Base-by-base conservation (phyloP, 2,797 vertebrate species). In the Melanotaenia boesemani region DNA sequence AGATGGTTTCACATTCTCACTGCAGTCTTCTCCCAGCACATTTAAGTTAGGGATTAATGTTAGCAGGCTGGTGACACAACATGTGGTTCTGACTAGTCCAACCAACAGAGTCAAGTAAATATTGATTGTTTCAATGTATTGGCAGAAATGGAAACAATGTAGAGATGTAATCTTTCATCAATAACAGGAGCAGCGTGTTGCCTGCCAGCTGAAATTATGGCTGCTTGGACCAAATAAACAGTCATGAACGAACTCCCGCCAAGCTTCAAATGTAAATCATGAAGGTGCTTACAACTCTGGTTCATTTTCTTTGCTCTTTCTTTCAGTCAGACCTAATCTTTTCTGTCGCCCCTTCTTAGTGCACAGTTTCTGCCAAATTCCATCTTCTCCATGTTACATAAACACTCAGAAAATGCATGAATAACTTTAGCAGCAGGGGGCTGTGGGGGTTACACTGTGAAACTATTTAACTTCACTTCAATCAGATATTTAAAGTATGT, bases 81-180 rank as follows among this genome's bases (percentile, higher is more conserved):
- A 90, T 85, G 83, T 88, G 90, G 79, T 90, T 93, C 70, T 70
- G 72, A 91, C 83, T 91, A 84, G 77, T 77, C 83, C 30, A 24
- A 76, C 83, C 86, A 72, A 77, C 26, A 81, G 55, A 70, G 82
- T 77, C 74, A 81, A 85, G 86, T 88, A 87, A 91, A 92, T 89
- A 91, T 91, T 88, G 89, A 91, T 87, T 84, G 86, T 89, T 88
- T 88, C 82, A 82, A 70, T 85, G 83, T 85, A 87, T 88, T 84
- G 88, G 82, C 81, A 90, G 79, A 77, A 90, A 91, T 82, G 80
- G 67, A 89, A 87, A 86, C 83, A 86, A 86, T 79, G 86, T 72
- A 63, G 65, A 63, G 80, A 88, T 86, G 80, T 76, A 82, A 87
- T 88, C 81, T 87, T 86, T 90, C 74, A 88, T 90, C 83, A 87